Percentiles rank a stretch among this genome's conserved stretches.
Conservation (phyloP, 2,113 vertebrate genomes). For the Meriones unguiculatus region DNA sequence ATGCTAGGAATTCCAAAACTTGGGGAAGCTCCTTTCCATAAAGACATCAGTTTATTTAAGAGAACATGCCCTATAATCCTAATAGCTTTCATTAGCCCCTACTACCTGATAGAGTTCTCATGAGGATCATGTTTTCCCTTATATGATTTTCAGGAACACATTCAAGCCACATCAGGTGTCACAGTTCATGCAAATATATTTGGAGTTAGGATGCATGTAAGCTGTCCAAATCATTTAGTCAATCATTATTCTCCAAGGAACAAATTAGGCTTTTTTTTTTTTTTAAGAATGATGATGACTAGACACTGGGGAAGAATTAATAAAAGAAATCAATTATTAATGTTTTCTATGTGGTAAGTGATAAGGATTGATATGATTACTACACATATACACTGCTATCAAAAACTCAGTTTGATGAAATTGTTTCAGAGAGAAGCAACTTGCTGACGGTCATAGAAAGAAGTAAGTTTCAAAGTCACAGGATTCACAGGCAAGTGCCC, state of each 20-base stretch:
- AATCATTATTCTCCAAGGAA: neutral
- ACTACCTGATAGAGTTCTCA: neutral
- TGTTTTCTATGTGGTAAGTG: neutral
- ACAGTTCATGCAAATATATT: neutral
- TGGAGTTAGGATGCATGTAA: neutral
- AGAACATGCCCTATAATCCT: neutral
- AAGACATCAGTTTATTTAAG: neutral
- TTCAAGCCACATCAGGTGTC: neutral
- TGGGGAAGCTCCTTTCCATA: neutral
- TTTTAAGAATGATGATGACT: neutral
- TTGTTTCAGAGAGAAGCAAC: neutral
- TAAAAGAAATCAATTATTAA: neutral
- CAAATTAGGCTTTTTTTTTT: neutral
- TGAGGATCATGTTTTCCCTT: neutral
- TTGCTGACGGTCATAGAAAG: neutral
- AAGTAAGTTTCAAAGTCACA: neutral
- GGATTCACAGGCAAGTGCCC: neutral
- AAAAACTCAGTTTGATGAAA: neutral
- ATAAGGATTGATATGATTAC: neutral
- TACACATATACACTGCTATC: neutral
- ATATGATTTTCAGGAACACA: neutral
- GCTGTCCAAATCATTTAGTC: neutral
- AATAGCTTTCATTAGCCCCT: neutral
- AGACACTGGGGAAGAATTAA: neutral
- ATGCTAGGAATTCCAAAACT: neutral